Base-by-base conservation (phyloP, 1,140 invertebrate genomes). In the Drosophila kikkawai region DNA sequence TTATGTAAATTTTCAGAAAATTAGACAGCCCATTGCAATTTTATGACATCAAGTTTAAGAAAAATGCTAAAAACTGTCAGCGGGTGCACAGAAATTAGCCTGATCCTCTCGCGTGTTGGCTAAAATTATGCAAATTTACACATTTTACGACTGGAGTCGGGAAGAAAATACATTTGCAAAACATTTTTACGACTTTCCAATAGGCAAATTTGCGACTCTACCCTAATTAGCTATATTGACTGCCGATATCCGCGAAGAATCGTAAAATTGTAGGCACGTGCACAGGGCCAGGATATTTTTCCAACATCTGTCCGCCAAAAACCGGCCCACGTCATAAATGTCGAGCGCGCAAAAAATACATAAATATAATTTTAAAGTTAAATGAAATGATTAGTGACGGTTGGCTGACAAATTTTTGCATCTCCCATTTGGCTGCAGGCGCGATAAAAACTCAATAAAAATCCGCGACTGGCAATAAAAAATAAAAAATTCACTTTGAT, bases 381-480 rank as follows among this genome's bases (percentile, higher is more conserved):
- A 88, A 90, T 88, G 74, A 73, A 85, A 85, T 79, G 82, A 88
- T 88, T 88, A 90, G 85, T 79, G 74, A 90, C 75, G 84, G 65
- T 65, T 79, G 63, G 82, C 41, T 68, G 80, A 50, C 42, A 84
- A 67, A 59, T 73, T 66, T 76, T 80, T 73, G 70, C 70, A 73
- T 73, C 37, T 73, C 19, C 15, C 45, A 42, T 70, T 58, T 56
- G 50, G 56, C 78, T 86, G 79, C 75, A 86, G 78, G 80, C 77
- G 80, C 81, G 85, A 88, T 90, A 90, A 84, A 86, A 90, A 79
- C 75, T 79, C 79, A 88, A 88, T 88, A 88, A 88, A 88, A 88
- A 88, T 84, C 17, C 55, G 53, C 45, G 37, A 34, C 61, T 60
- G 64, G 34, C 73, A 80, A 85, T 78, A 82, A 74, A 82, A 64